Conservation (phyloP, 1,140 invertebrate genomes). For the Carcinoscorpius rotundicauda region DNA sequence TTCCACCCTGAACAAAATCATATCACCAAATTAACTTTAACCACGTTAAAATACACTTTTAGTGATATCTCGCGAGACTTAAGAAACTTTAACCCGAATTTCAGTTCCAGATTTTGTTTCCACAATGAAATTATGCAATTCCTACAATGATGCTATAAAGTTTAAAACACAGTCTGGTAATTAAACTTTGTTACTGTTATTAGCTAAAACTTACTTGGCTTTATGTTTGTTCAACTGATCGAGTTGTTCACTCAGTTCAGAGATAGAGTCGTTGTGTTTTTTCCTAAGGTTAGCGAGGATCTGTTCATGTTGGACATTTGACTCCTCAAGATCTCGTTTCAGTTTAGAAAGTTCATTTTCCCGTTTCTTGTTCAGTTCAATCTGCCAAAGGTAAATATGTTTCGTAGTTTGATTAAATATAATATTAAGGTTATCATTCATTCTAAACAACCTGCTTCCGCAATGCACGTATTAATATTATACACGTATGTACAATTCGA, state of each 20-base stretch:
- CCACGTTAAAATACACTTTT: no score
- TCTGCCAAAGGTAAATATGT: conserved; percentile 28
- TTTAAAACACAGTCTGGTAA: neutral
- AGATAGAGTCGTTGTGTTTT: conserved; percentile 98
- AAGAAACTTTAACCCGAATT: no score
- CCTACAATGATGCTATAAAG: neutral
- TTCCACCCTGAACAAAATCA: conserved; percentile 53
- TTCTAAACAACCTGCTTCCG: no score
- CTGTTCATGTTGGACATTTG: conserved; percentile 95
- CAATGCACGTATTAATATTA: no score
- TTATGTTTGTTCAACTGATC: conserved; percentile 98
- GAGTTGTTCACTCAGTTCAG: conserved; percentile 97
- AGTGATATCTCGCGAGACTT: no score
- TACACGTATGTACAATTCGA: no score
- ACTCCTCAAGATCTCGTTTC: conserved; percentile 92
- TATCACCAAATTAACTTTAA: no score
- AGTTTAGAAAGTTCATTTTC: conserved; percentile 97
- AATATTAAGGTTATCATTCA: neutral
- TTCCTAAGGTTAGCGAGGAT: conserved; percentile 89
- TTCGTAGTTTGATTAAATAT: neutral
- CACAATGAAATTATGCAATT: no score
- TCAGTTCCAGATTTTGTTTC: no score
- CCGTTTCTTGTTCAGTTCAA: conserved; percentile 98
- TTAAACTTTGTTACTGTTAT: neutral
- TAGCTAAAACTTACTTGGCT: conserved; percentile 66